These are phyloP conservation scores for Podarcis lilfordi DNA, from an alignment of 2,797 vertebrate species.

Conservation along the genomic window DNA sequence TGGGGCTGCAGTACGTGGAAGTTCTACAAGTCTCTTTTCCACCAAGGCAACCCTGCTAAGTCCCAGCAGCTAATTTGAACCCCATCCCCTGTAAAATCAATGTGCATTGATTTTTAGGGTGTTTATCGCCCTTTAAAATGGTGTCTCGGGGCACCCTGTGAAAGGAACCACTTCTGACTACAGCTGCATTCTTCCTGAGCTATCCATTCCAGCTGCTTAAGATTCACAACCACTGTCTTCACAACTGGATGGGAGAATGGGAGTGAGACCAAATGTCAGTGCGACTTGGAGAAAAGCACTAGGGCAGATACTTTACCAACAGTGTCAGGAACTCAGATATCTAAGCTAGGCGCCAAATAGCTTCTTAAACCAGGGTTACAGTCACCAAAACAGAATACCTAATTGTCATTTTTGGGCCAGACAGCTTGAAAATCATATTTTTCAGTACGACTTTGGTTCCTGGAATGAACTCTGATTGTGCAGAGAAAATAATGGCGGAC, in stretches of 20 bases:
- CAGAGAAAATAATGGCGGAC: too few relatives aligned
- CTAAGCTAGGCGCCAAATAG: too few relatives aligned
- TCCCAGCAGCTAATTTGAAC: not conserved
- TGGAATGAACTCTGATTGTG: too few relatives aligned
- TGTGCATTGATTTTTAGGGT: not conserved
- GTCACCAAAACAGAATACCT: too few relatives aligned
- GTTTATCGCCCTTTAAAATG: not conserved
- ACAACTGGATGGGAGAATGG: not conserved
- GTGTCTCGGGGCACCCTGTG: not conserved
- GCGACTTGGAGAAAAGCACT: too few relatives aligned
- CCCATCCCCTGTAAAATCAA: not conserved
- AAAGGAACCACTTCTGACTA: too few relatives aligned
- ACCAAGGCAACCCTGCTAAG: not conserved
- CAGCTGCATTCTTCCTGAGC: not conserved
- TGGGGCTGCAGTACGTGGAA: not conserved
- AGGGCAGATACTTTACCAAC: too few relatives aligned
- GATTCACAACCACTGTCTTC: not conserved
- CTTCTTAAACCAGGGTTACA: too few relatives aligned
- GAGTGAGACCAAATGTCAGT: not conserved
- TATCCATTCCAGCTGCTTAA: not conserved
- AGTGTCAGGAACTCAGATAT: too few relatives aligned
- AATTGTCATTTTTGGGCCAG: too few relatives aligned
- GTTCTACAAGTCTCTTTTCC: not conserved
- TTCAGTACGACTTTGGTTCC: too few relatives aligned
- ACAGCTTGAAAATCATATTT: too few relatives aligned